Percentiles rank a stretch among this genome's conserved stretches.
phyloP scores from a whole-genome alignment of 2,797 vertebrate species.

The Bucorvus abyssinicus region DNA sequence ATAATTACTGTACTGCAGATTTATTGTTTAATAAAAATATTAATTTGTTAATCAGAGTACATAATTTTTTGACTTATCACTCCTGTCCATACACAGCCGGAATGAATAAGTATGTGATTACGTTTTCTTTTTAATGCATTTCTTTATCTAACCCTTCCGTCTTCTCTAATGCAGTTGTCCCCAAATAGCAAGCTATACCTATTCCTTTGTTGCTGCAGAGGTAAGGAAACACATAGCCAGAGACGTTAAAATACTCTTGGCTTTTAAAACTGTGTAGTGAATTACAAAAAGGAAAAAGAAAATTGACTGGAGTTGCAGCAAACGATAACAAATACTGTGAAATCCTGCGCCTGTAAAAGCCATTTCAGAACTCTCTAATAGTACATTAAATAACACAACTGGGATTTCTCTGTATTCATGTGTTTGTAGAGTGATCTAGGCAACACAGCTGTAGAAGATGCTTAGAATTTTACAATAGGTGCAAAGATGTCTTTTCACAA shows the following conservation, averaged over 20 bases:
- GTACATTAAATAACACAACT: not conserved
- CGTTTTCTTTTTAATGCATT: not conserved
- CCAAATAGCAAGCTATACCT: not conserved
- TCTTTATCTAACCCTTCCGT: not conserved
- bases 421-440: not conserved
- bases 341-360: not conserved
- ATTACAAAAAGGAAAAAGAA: not conserved
- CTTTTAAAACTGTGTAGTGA: not conserved
- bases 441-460: not conserved
- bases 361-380: not conserved
- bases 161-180: not conserved
- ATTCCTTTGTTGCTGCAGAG: not conserved
- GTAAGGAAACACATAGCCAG: not conserved
- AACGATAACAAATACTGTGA: not conserved
- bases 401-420: not conserved
- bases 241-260: not conserved
- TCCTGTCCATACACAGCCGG: conserved; percentile 25
- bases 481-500: not conserved
- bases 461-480: not conserved
- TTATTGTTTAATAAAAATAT: conserved; percentile 58
- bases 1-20: conserved; percentile 29
- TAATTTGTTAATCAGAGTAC: conserved; percentile 37
- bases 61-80: conserved; percentile 42
- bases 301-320: not conserved
- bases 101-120: conserved; percentile 12